Conservation (phyloP, 2,888 invertebrate genomes). For the Drosophila neotestacea region DNA sequence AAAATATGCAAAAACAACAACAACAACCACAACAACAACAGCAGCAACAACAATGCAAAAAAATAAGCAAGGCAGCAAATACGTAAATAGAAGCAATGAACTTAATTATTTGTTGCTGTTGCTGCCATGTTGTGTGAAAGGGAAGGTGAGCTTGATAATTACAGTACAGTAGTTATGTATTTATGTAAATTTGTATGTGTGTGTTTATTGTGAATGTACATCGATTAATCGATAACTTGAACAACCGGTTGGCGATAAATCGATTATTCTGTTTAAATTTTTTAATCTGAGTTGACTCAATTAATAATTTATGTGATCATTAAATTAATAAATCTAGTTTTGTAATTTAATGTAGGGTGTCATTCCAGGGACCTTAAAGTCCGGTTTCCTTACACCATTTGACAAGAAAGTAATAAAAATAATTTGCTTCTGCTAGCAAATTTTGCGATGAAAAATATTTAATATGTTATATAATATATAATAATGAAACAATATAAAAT, state of each 20-base stretch:
- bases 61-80: conserved; percentile 66
- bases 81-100: conserved; percentile 82
- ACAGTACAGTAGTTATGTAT: background rate
- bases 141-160: conserved; percentile 41
- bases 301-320: too few relatives aligned
- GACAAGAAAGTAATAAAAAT: too few relatives aligned
- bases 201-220: background rate
- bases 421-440: too few relatives aligned
- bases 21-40: conserved; percentile 32
- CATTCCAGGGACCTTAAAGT: too few relatives aligned
- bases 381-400: too few relatives aligned
- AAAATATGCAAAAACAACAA: conserved; percentile 59
- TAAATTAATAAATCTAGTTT: too few relatives aligned
- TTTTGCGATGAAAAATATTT: too few relatives aligned
- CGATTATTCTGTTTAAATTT: background rate
- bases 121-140: conserved; percentile 40
- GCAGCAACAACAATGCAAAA: conserved; percentile 23
- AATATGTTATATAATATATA: too few relatives aligned
- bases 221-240: conserved; percentile 3
- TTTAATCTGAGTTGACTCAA: background rate
- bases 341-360: too few relatives aligned
- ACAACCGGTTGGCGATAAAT: background rate
- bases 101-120: conserved; percentile 80
- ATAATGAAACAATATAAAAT: too few relatives aligned
- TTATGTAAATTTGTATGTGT: conserved; percentile 1